Evolutionary conservation across 2,113 vertebrate species (phyloP).

Genomic region (Xiphophorus hellerii): DNA sequence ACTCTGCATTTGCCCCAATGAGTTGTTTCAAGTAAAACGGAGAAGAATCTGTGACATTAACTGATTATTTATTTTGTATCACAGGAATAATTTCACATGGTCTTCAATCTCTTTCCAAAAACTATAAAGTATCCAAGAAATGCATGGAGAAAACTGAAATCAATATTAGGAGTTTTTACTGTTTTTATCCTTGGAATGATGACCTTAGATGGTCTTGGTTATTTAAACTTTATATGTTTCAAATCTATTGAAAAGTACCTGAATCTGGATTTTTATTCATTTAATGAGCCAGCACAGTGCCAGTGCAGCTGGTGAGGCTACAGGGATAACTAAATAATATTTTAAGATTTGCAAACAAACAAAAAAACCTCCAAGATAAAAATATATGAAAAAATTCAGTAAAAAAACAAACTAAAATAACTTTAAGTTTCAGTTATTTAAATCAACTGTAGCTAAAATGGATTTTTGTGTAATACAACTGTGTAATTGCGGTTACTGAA

Average conservation of each 20-base stretch:
- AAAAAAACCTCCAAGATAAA: too few species aligned
- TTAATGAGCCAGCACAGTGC: not conserved
- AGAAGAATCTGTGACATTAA: not conserved
- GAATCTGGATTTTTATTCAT: not conserved
- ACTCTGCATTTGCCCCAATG: constrained; percentile 5
- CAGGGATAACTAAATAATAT: too few species aligned
- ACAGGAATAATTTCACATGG: not conserved
- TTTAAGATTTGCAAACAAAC: too few species aligned
- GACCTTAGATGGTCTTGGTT: not conserved
- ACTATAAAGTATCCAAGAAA: not conserved
- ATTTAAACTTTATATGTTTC: not conserved
- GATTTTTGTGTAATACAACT: too few species aligned
- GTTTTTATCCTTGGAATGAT: not conserved
- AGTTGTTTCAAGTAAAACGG: constrained; percentile 1
- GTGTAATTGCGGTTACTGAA: too few species aligned
- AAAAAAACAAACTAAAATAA: too few species aligned
- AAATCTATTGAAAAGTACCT: not conserved
- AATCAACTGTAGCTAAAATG: not conserved
- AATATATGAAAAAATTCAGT: too few species aligned
- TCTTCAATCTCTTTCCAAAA: not conserved
- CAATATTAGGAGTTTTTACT: not conserved
- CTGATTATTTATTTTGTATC: not conserved
- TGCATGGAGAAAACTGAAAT: not conserved
- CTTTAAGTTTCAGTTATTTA: not conserved
- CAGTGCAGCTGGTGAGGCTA: not conserved